These are phyloP conservation scores for Karalla daura DNA, from an alignment of 2,797 vertebrate genomes.

Conservation along the genomic window DNA sequence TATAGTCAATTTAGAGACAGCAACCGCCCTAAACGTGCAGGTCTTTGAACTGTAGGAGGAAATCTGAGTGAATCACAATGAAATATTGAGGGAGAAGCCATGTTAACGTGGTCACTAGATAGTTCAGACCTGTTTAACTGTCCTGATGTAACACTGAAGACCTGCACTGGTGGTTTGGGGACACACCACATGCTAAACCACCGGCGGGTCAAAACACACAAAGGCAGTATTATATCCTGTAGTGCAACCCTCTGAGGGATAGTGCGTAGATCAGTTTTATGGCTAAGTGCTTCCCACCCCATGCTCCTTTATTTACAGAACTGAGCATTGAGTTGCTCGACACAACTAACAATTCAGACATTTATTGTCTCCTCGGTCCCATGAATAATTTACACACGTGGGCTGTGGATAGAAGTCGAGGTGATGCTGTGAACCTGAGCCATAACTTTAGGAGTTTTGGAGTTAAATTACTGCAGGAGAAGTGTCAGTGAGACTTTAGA, in stretches of 20 bases:
- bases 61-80: no score
- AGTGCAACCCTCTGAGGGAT: slow-evolving; percentile 1
- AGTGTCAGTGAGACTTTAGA: background rate
- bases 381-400: slow-evolving; percentile 53
- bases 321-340: slow-evolving; percentile 14
- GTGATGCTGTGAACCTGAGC: background rate
- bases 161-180: background rate
- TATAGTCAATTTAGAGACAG: no score
- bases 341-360: slow-evolving; percentile 39
- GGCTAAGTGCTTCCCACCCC: slow-evolving; percentile 46
- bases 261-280: slow-evolving; percentile 38
- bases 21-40: no score
- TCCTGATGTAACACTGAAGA: background rate
- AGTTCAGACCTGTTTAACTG: background rate
- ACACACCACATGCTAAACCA: background rate
- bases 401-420: slow-evolving; percentile 10
- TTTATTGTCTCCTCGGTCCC: slow-evolving; percentile 23
- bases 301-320: slow-evolving; percentile 63
- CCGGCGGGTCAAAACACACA: slow-evolving; percentile 1
- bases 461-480: background rate
- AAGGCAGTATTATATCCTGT: background rate
- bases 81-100: background rate
- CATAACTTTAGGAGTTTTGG: slow-evolving; percentile 1
- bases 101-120: background rate
- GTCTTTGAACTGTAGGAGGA: no score